These are phyloP conservation scores for Babylonia areolata DNA, from an alignment of 1,140 invertebrate genomes.

Conservation along the genomic window DNA sequence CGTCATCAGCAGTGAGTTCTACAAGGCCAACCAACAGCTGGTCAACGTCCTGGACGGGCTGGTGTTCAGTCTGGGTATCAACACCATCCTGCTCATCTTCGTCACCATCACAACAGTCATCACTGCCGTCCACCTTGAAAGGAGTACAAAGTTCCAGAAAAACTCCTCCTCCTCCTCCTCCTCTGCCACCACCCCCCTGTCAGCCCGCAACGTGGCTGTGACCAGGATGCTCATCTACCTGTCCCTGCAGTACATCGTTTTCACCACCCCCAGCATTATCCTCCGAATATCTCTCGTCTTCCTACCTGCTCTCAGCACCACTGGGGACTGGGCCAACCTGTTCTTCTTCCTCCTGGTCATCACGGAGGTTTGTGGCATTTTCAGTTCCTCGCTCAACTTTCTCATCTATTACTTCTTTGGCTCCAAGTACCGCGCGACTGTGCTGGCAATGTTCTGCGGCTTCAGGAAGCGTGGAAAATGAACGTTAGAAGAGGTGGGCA, in stretches of 20 bases:
- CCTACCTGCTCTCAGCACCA: neutral
- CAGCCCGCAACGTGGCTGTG: neutral
- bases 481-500: neutral
- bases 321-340: neutral
- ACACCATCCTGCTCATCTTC: neutral
- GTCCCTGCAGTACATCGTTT: conserved; percentile 17
- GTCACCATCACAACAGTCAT: neutral
- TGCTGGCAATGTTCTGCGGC: neutral
- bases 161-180: neutral
- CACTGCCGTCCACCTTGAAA: neutral
- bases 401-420: neutral
- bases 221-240: conserved; percentile 24
- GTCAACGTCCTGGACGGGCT: neutral
- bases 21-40: neutral
- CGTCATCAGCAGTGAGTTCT: neutral
- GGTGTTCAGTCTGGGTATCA: neutral
- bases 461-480: neutral
- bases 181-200: neutral
- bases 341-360: neutral
- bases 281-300: neutral
- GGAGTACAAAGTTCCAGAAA: conserved; percentile 1
- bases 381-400: neutral
- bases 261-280: neutral
- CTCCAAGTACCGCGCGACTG: neutral
- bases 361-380: neutral